Base-by-base conservation (phyloP, 2,113 vertebrate genomes). In the Vidua macroura region DNA sequence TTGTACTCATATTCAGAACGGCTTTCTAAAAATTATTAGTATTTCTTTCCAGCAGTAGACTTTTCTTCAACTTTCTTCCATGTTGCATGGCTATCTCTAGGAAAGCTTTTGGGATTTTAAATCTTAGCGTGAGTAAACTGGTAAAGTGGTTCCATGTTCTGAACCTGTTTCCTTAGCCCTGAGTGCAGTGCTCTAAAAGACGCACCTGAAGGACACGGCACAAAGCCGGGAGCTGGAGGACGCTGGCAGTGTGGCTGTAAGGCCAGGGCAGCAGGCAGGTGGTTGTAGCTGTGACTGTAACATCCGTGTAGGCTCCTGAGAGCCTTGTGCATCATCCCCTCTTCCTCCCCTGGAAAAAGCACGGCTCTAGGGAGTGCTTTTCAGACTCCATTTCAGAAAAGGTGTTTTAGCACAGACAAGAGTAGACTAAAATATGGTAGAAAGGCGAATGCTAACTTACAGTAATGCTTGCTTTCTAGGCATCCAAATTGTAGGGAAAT, bases 171-270 rank as follows among this genome's bases (percentile, higher is more conserved):
- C 35, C 17, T 75, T 72, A 59, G 39, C 18, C 35, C 8, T 37
- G 18, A 27, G 24, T 30, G 23, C 77, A 35, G 23, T 31, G 25
- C 41, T 28, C 35, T 21, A 3, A 6, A 27, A 41, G 41, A 3
- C 3, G 4, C 16, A 25, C 0, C 9, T 46, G 48, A 39, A 51
- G 35, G 33, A 21, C n/a, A 11, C 0, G 0, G 13, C 23, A 13
- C 33, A 13, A 6, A 59, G 46, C 13, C 27, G 67, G 1, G 6
- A 4, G 28, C 10, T 16, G 2, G 19, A 67, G 60, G 13, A 18
- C 7, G 7, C 8, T 39, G 48, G 15, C 21, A 5, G 2, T 2
- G 4, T 0, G 0, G 13, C 35, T 46, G 9, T 33, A 18, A 16
- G 1, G 4, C 16, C 17, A 4, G 13, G 5, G 35, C 48, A 5